These are phyloP conservation scores for Pteromalus puparum DNA, from an alignment of 1,140 invertebrate genomes.

Conservation along the genomic window DNA sequence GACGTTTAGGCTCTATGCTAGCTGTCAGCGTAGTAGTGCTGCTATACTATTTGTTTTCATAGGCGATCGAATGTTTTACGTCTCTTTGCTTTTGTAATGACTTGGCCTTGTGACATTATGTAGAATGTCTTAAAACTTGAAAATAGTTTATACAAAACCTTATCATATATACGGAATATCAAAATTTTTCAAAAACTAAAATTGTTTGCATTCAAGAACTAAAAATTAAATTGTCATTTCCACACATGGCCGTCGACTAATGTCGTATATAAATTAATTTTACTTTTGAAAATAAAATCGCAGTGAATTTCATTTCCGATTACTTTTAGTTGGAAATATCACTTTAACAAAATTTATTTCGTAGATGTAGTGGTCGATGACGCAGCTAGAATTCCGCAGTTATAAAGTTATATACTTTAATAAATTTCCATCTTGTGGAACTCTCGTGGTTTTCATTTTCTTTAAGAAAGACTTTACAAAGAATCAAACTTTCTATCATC, in stretches of 20 bases:
- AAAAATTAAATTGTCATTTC: too few relatives aligned
- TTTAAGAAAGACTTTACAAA: slow-evolving; percentile 38
- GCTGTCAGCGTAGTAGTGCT: too few relatives aligned
- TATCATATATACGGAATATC: too few relatives aligned
- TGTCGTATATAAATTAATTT: too few relatives aligned
- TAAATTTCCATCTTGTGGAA: slow-evolving; percentile 51
- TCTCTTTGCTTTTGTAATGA: not conserved
- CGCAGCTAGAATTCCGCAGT: slow-evolving; percentile 34
- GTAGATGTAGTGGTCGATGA: slow-evolving; percentile 25
- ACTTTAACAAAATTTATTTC: slow-evolving; percentile 37
- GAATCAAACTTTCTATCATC: slow-evolving; percentile 49
- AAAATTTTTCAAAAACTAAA: too few relatives aligned
- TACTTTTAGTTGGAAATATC: not conserved
- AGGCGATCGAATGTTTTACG: slow-evolving; percentile 4
- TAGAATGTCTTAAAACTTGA: too few relatives aligned
- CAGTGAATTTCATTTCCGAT: too few relatives aligned
- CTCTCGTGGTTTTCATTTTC: slow-evolving; percentile 50
- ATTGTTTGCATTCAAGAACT: too few relatives aligned
- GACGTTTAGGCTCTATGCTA: not conserved
- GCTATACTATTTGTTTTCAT: not conserved
- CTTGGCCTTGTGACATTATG: too few relatives aligned
- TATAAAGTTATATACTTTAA: slow-evolving; percentile 51
- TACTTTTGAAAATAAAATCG: too few relatives aligned
- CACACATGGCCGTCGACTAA: too few relatives aligned
- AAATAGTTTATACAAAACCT: too few relatives aligned